Percentiles rank a stretch among this genome's conserved stretches.
These are phyloP conservation scores for Epirrhoe alternata DNA, from an alignment of 2,888 invertebrate species.

Conservation along the genomic window DNA sequence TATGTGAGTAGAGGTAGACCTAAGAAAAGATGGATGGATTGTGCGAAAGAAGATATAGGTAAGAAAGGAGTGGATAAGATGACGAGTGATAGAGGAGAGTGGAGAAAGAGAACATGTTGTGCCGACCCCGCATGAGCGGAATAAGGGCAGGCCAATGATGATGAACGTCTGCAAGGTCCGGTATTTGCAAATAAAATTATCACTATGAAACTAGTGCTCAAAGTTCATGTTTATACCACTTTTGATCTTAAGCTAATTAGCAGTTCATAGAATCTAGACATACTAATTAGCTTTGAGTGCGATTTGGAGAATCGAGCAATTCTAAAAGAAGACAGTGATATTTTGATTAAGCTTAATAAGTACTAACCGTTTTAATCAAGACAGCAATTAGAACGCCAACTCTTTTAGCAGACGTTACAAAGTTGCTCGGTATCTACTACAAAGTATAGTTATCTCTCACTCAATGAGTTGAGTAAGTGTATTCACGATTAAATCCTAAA, in stretches of 20 bases:
- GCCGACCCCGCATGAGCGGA: no score
- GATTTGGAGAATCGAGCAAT: conserved; percentile 32
- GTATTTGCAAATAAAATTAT: background rate
- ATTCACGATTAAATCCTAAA: no score
- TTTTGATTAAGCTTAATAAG: conserved; percentile 36
- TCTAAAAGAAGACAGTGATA: conserved; percentile 29
- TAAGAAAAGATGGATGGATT: no score
- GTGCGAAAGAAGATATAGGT: no score
- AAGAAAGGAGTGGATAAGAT: no score
- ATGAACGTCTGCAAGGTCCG: no score
- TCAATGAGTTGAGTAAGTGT: no score
- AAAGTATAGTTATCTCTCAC: no score
- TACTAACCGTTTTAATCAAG: conserved; percentile 28
- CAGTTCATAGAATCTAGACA: conserved; percentile 37
- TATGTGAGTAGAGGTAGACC: no score
- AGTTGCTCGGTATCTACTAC: background rate
- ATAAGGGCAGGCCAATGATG: no score
- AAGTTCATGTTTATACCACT: background rate
- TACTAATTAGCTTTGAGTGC: conserved; percentile 35
- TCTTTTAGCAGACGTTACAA: background rate
- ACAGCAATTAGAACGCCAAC: conserved; percentile 11
- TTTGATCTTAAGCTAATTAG: conserved; percentile 12
- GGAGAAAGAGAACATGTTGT: no score
- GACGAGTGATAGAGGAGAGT: no score
- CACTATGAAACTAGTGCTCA: conserved; percentile 5